These are phyloP conservation scores for Sipha flava DNA, from an alignment of 1,140 invertebrate species.

Conservation along the genomic window DNA sequence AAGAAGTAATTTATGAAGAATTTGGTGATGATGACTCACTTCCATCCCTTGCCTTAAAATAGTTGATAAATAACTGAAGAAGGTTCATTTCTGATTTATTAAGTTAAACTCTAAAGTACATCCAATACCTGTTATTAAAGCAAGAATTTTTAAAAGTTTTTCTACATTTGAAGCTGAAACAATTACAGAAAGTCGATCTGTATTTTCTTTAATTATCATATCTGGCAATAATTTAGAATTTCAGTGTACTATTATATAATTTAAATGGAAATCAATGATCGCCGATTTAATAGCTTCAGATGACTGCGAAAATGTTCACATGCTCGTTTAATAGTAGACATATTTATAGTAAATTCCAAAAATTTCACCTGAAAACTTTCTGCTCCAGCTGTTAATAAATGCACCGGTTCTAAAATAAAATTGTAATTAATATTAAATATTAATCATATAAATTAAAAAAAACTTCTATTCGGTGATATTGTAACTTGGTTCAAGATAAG, in stretches of 20 bases:
- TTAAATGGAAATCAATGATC: background rate
- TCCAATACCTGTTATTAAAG: background rate
- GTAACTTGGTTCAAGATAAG: too few species aligned
- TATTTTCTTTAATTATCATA: background rate
- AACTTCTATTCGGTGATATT: too few species aligned
- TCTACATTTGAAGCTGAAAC: background rate
- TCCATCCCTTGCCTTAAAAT: too few species aligned
- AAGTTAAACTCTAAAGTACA: too few species aligned
- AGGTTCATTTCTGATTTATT: too few species aligned
- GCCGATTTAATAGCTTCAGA: background rate
- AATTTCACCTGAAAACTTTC: background rate
- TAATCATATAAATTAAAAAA: too few species aligned
- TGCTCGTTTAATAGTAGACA: background rate
- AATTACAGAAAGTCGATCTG: background rate
- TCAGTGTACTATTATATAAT: background rate
- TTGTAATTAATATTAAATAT: too few species aligned
- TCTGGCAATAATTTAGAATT: too few species aligned
- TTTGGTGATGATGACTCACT: too few species aligned
- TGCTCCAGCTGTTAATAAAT: background rate
- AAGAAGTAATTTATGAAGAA: too few species aligned
- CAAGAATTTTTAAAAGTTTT: background rate
- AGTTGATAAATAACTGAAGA: too few species aligned
- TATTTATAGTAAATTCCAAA: background rate
- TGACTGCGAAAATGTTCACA: background rate
- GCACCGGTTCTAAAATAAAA: too few species aligned